A percentile compares a stretch with the other conserved stretches of the same genome.
phyloP scores from a whole-genome alignment of 2,888 invertebrate genomes.

The Troilus luridus region DNA sequence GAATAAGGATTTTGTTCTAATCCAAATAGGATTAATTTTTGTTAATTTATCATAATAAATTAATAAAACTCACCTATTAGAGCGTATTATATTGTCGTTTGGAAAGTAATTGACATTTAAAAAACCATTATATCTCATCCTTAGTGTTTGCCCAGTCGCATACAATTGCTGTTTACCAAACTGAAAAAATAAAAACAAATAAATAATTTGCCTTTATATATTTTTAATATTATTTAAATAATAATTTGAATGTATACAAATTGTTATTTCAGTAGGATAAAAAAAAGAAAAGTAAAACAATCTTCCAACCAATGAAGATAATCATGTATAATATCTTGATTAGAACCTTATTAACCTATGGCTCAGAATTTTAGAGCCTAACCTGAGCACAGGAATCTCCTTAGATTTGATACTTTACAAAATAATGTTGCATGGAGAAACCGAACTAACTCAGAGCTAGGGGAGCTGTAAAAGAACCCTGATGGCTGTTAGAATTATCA shows the following conservation, averaged over 20 bases:
- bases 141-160: slow-evolving; percentile 80
- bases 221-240: not conserved
- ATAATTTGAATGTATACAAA: not conserved
- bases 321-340: too few species aligned
- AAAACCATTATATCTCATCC: slow-evolving; percentile 79
- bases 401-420: too few species aligned
- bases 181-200: slow-evolving; percentile 70
- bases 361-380: too few species aligned
- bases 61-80: slow-evolving; percentile 56
- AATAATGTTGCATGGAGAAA: too few species aligned
- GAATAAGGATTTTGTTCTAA: not conserved
- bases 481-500: too few species aligned
- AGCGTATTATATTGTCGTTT: slow-evolving; percentile 60
- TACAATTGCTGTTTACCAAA: slow-evolving; percentile 83
- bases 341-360: too few species aligned
- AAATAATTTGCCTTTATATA: not conserved
- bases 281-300: too few species aligned
- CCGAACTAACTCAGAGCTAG: too few species aligned
- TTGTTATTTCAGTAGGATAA: too few species aligned
- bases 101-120: slow-evolving; percentile 71
- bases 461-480: too few species aligned
- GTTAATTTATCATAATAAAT: not conserved
- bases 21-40: not conserved
- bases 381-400: too few species aligned
- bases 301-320: too few species aligned